phyloP scores from a whole-genome alignment of 2,113 vertebrate species.

The Trematocara marginatum region DNA sequence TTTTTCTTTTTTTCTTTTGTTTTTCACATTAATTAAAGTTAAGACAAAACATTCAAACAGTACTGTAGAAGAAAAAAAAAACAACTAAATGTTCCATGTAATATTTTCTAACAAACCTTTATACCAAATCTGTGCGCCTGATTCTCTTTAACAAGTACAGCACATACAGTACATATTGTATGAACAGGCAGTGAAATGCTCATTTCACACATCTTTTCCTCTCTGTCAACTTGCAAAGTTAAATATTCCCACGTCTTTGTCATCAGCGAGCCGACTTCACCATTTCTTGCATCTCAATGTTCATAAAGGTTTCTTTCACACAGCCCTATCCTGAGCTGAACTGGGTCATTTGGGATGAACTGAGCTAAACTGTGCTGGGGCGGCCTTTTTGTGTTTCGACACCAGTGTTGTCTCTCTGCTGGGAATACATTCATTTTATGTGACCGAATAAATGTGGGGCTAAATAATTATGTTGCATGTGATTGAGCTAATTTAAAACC shows the following conservation, averaged over 20 bases:
- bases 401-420: background rate
- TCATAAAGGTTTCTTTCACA: background rate
- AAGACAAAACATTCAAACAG: slow-evolving; percentile 50
- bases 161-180: slow-evolving; percentile 46
- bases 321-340: background rate
- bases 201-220: slow-evolving; percentile 8
- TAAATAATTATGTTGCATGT: background rate
- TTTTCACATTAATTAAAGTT: slow-evolving; percentile 42
- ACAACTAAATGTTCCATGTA: slow-evolving; percentile 4
- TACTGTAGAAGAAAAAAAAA: slow-evolving; percentile 15
- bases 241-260: background rate
- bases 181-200: slow-evolving; percentile 68
- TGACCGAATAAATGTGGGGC: background rate
- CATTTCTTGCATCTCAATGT: background rate
- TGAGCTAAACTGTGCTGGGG: background rate
- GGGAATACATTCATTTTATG: background rate
- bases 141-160: slow-evolving; percentile 44
- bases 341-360: background rate
- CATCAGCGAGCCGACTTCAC: background rate
- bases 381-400: background rate
- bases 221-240: background rate
- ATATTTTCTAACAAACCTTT: slow-evolving; percentile 38
- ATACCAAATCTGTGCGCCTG: slow-evolving; percentile 34
- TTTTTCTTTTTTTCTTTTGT: background rate
- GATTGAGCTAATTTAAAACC: background rate